These are phyloP conservation scores for Zele albiditarsus DNA, from an alignment of 2,888 invertebrate species.

Conservation along the genomic window DNA sequence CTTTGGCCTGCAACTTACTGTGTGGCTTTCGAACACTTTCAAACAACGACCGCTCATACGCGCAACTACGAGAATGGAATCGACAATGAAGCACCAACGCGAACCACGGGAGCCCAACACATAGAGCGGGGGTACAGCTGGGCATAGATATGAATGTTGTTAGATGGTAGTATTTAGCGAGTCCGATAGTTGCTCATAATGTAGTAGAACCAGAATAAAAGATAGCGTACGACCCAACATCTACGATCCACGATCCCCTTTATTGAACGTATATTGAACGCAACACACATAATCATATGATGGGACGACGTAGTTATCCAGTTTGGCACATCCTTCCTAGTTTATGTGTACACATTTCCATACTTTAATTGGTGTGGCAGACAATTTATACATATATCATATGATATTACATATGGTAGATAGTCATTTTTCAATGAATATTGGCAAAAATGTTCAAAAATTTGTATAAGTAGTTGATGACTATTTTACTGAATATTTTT, in stretches of 20 bases:
- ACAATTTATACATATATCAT: too few relatives aligned
- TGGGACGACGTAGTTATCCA: conserved; percentile 56
- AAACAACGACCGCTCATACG: neutral
- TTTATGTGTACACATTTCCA: conserved; percentile 19
- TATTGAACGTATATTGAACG: conserved; percentile 46
- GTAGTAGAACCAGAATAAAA: neutral
- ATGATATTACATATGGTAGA: too few relatives aligned
- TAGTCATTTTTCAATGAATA: too few relatives aligned
- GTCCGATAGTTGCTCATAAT: neutral
- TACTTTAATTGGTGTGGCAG: neutral
- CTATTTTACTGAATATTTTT: too few relatives aligned
- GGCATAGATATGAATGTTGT: conserved; percentile 8
- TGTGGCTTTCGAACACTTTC: conserved; percentile 6
- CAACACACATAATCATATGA: conserved; percentile 45
- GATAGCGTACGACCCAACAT: neutral
- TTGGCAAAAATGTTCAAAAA: too few relatives aligned
- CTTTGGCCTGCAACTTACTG: conserved; percentile 1
- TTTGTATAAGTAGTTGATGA: too few relatives aligned
- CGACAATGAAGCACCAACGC: neutral
- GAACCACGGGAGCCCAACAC: neutral
- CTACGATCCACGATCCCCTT: too few relatives aligned
- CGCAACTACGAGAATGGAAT: neutral
- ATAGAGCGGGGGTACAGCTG: neutral
- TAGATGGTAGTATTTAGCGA: conserved; percentile 7
- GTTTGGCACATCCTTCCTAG: conserved; percentile 62